phyloP scores from a whole-genome alignment of 2,888 invertebrate species.

The Polydrusus pterygomalis region DNA sequence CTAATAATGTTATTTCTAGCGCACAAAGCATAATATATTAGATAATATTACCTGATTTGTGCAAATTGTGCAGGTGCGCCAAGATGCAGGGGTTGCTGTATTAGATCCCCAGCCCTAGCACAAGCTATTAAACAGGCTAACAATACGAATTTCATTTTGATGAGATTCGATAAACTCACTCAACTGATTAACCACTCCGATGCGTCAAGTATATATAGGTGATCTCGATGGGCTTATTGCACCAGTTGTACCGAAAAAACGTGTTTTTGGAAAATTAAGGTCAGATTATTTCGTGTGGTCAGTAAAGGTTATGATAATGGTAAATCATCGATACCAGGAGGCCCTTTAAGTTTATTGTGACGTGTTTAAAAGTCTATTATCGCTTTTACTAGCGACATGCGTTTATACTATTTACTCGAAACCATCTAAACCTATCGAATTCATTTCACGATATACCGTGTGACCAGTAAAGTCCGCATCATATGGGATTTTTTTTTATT shows the following conservation, averaged over 20 bases:
- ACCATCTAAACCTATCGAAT: too few species aligned
- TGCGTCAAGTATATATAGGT: slow-evolving; percentile 35
- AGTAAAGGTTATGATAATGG: slow-evolving; percentile 16
- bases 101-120: slow-evolving; percentile 53
- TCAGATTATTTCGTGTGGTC: slow-evolving; percentile 32
- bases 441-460: too few species aligned
- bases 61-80: slow-evolving; percentile 50
- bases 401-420: too few species aligned
- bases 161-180: slow-evolving; percentile 7
- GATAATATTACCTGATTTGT: slow-evolving; percentile 29
- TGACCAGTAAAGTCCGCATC: too few species aligned
- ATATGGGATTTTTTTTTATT: too few species aligned
- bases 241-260: slow-evolving; percentile 23
- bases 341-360: neutral
- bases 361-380: too few species aligned
- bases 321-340: slow-evolving; percentile 2
- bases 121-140: slow-evolving; percentile 59
- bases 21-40: too few species aligned
- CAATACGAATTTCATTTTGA: slow-evolving; percentile 49
- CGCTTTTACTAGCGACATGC: too few species aligned
- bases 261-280: slow-evolving; percentile 37
- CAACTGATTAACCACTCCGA: slow-evolving; percentile 15
- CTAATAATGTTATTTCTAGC: too few species aligned
- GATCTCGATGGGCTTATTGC: neutral
- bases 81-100: slow-evolving; percentile 54